Conservation (phyloP, 2,113 vertebrate species). For the Symphodus melops region DNA sequence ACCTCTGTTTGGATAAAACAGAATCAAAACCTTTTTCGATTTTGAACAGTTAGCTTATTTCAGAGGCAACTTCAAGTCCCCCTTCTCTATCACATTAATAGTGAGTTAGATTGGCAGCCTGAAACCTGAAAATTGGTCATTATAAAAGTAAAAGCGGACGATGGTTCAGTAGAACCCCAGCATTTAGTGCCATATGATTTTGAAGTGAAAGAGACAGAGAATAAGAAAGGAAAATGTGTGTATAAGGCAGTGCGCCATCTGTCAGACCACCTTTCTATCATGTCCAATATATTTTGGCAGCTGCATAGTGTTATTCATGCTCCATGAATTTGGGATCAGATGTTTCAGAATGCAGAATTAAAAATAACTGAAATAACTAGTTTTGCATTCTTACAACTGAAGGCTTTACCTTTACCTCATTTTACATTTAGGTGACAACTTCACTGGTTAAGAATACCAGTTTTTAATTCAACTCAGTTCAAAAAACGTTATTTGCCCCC, state of each 20-base stretch:
- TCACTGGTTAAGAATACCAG: no score
- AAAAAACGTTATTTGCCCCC: no score
- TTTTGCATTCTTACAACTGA: no score
- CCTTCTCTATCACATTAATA: not conserved
- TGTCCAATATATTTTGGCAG: slow-evolving; percentile 12
- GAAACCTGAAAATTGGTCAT: not conserved
- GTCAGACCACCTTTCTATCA: slow-evolving; percentile 30
- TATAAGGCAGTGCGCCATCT: slow-evolving; percentile 10
- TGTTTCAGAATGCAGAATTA: not conserved
- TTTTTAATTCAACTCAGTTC: no score
- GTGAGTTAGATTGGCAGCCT: not conserved
- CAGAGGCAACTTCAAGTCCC: no score
- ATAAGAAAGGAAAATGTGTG: slow-evolving; percentile 23
- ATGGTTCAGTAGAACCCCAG: not conserved
- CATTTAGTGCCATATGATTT: slow-evolving; percentile 3
- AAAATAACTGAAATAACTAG: no score
- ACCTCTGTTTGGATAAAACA: no score
- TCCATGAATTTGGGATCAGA: not conserved
- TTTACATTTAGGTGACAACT: no score
- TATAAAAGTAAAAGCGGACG: not conserved
- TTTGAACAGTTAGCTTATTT: no score
- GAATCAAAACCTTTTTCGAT: no score
- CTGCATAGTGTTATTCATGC: not conserved
- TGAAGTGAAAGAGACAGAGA: slow-evolving; percentile 23
- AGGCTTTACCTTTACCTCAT: no score